These are phyloP conservation scores for Anticlea derivata DNA, from an alignment of 2,888 invertebrate genomes.

Conservation along the genomic window DNA sequence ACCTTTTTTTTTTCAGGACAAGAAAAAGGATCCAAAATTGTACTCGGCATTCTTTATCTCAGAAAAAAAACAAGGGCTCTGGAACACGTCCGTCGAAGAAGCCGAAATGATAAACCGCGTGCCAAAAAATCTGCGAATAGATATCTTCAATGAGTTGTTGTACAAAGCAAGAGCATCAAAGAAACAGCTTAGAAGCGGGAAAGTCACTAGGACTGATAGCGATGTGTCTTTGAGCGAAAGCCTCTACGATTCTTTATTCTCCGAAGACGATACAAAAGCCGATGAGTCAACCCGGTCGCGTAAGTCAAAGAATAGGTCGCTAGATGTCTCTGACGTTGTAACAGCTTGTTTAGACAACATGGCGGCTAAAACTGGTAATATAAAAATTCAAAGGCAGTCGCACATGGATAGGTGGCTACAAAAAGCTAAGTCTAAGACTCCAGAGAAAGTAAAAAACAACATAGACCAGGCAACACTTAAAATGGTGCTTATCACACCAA, in stretches of 20 bases:
- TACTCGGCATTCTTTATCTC: conserved; percentile 81
- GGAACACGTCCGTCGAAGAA: conserved; percentile 90
- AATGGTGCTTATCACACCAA: conserved; percentile 1
- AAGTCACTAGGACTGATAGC: conserved; percentile 67
- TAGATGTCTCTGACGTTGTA: conserved; percentile 76
- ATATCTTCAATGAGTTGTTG: conserved; percentile 73
- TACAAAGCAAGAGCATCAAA: conserved; percentile 50
- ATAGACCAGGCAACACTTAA: neutral
- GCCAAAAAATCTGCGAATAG: conserved; percentile 82
- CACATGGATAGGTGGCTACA: conserved; percentile 81
- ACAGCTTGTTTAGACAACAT: conserved; percentile 78
- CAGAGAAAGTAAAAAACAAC: conserved; percentile 55
- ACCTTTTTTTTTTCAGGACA: conserved; percentile 62
- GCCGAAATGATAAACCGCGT: conserved; percentile 86
- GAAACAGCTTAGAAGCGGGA: conserved; percentile 55
- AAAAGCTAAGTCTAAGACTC: conserved; percentile 79
- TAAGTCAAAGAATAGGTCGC: conserved; percentile 44
- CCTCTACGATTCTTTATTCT: conserved; percentile 74
- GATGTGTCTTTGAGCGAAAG: conserved; percentile 77
- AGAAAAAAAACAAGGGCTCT: conserved; percentile 82
- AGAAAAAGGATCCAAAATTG: conserved; percentile 80
- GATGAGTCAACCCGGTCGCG: conserved; percentile 57
- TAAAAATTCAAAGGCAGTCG: conserved; percentile 74
- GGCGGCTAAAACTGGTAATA: conserved; percentile 78
- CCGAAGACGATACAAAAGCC: conserved; percentile 63